Evolutionary conservation across 2,888 invertebrate genomes (phyloP).

Genomic region (Agapostemon virescens): DNA sequence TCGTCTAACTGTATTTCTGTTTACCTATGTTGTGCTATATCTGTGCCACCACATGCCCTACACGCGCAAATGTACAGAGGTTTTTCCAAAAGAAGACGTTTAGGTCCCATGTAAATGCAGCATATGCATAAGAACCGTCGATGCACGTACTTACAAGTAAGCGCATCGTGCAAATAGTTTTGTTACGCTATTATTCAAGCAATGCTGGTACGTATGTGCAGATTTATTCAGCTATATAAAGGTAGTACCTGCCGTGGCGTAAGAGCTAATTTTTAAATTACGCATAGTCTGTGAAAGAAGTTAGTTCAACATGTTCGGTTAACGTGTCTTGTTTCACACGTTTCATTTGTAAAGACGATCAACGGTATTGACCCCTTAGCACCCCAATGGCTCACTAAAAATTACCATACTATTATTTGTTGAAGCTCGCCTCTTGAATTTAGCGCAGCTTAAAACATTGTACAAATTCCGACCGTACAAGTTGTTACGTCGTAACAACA

Average conservation of each 20-base stretch:
- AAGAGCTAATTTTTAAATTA: neutral
- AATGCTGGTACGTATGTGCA: neutral
- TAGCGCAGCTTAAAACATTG: too few relatives aligned
- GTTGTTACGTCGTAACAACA: too few relatives aligned
- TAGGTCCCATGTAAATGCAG: neutral
- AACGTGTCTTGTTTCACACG: too few relatives aligned
- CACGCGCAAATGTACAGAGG: neutral
- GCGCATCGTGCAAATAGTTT: slow-evolving; percentile 7
- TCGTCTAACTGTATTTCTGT: slow-evolving; percentile 35
- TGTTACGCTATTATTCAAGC: neutral
- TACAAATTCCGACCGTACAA: too few relatives aligned
- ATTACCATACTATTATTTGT: too few relatives aligned
- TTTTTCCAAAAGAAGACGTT: slow-evolving; percentile 4
- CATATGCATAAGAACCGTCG: neutral
- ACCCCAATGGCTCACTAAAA: too few relatives aligned
- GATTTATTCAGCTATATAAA: neutral
- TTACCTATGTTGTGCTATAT: slow-evolving; percentile 1
- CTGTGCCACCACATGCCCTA: neutral
- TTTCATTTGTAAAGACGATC: too few relatives aligned
- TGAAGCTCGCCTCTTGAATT: too few relatives aligned
- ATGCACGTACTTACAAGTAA: neutral
- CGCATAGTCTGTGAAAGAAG: too few relatives aligned
- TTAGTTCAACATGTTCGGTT: too few relatives aligned
- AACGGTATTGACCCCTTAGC: too few relatives aligned
- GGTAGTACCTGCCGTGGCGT: too few relatives aligned